These are phyloP conservation scores for Hymenopus coronatus DNA, from an alignment of 2,888 invertebrate genomes.

Conservation along the genomic window DNA sequence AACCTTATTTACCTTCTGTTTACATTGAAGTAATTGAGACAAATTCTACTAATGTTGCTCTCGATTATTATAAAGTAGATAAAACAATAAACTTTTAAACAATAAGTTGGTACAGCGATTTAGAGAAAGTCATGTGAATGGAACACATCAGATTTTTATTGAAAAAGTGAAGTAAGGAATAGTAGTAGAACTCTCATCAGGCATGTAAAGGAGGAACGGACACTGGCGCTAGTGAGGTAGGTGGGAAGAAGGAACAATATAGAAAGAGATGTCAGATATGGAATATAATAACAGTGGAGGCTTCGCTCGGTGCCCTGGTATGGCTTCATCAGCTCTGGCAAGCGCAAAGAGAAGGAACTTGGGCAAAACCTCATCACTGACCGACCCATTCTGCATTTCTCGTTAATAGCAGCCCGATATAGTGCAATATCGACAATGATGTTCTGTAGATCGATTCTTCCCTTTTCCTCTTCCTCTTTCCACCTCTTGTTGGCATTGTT, in stretches of 20 bases:
- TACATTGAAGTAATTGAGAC: no score
- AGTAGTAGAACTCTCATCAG: background rate
- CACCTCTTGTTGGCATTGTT: constrained; percentile 1
- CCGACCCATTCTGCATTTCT: background rate
- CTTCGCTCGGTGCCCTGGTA: background rate
- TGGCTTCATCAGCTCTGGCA: constrained; percentile 5
- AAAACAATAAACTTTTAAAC: no score
- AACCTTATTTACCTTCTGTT: no score
- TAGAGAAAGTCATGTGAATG: no score
- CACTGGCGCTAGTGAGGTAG: background rate
- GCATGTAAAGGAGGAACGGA: background rate
- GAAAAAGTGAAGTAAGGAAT: no score
- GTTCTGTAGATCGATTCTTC: background rate
- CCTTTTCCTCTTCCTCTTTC: background rate
- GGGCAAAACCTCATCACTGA: background rate
- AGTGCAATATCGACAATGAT: background rate
- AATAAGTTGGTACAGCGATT: no score
- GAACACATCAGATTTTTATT: no score
- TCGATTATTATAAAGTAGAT: no score
- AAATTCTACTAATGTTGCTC: no score
- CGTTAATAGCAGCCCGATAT: background rate
- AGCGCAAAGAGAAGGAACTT: background rate
- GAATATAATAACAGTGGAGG: background rate
- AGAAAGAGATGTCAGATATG: background rate
- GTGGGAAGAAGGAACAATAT: background rate